A percentile compares a stretch with the other conserved stretches of the same genome.
phyloP scores from a whole-genome alignment of 2,113 vertebrate genomes.

The Coturnix japonica region DNA sequence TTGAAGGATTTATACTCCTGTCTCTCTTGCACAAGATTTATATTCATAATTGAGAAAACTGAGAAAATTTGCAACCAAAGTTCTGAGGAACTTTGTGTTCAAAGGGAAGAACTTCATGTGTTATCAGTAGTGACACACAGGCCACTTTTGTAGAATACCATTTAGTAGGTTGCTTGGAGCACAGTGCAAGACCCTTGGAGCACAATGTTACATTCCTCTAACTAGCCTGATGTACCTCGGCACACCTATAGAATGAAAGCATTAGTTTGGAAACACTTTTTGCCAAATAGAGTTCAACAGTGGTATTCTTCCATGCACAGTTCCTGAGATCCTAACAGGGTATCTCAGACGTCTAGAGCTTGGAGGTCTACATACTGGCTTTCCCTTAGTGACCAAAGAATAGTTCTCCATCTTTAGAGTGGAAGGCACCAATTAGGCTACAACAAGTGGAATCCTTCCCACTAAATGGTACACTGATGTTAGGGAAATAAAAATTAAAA shows the following conservation, averaged over 20 bases:
- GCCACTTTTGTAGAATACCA: not conserved
- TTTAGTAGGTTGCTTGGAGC: not conserved
- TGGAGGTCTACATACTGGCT: not conserved
- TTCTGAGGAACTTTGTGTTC: not conserved
- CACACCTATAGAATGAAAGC: not conserved
- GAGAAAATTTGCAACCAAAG: not conserved
- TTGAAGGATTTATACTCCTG: not conserved
- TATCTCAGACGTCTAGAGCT: not conserved
- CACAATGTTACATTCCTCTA: not conserved
- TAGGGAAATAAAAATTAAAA: no score
- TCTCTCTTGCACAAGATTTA: not conserved
- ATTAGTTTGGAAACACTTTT: not conserved
- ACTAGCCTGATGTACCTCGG: not conserved
- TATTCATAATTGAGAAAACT: not conserved
- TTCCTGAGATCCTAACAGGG: not conserved
- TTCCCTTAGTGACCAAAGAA: not conserved
- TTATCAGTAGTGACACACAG: not conserved
- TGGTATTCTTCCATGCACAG: not conserved
- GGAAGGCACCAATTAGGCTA: not conserved
- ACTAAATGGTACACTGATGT: not conserved
- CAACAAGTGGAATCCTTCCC: not conserved
- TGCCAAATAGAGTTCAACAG: not conserved
- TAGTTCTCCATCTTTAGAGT: not conserved
- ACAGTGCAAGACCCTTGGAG: not conserved
- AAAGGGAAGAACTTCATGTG: not conserved